Percentiles rank a stretch among this genome's conserved stretches.
phyloP scores from a whole-genome alignment of 2,888 invertebrate genomes.

The Ditula angustiorana region DNA sequence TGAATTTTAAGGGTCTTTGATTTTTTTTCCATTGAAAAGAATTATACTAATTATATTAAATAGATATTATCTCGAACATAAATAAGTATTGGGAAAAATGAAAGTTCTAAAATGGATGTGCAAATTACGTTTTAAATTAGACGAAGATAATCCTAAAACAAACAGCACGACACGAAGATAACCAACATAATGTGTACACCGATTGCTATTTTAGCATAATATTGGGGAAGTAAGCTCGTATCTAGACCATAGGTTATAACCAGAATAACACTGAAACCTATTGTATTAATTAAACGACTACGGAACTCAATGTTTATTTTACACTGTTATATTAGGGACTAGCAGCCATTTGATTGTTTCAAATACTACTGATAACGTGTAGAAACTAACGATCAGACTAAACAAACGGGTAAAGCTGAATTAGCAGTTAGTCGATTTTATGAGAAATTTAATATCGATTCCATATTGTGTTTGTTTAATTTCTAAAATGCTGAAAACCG shows the following conservation, averaged over 20 bases:
- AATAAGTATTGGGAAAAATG: no score
- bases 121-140: no score
- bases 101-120: no score
- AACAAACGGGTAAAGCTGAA: conserved; percentile 2
- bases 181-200: background rate
- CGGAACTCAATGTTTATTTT: conserved; percentile 1
- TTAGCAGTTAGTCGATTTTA: background rate
- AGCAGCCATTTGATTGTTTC: conserved; percentile 8
- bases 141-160: background rate
- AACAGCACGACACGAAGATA: background rate
- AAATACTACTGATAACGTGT: conserved; percentile 20
- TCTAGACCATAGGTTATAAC: background rate
- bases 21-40: no score
- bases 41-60: no score
- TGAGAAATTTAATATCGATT: no score
- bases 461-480: no score
- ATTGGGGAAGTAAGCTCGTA: background rate
- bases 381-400: conserved; percentile 18
- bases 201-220: background rate
- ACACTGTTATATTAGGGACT: conserved; percentile 10
- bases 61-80: no score
- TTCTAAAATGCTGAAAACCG: no score
- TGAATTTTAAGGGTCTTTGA: background rate
- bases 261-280: background rate
- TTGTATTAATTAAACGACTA: background rate